Base-by-base conservation (phyloP, 2,888 invertebrate genomes). In the Noctuana brunneofusca region DNA sequence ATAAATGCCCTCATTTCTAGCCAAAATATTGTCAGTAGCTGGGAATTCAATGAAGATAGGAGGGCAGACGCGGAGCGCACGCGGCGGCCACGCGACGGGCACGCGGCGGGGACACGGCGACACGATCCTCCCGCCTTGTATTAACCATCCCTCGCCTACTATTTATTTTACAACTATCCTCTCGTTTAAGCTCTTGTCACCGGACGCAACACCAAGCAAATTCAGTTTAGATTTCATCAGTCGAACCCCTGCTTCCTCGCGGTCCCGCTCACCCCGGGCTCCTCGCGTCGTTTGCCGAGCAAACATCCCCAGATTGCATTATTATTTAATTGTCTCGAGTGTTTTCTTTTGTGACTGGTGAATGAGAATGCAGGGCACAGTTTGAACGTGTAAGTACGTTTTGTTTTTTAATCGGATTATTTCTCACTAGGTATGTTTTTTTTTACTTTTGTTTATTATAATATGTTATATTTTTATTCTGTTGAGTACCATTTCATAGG, bases 101-200 rank as follows among this genome's bases (percentile, higher is more conserved):
- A 81, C 85, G 85, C 69, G 87, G 9, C 78, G 58, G 66, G 3
- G 80, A 74, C 80, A 75, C 69, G 75, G 64, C 75, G 71, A 72
- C 75, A 56, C 58, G 73, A 69, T 68, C 64, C 65, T 65, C 53
- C 69, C 65, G 64, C 63, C 62, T 65, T 66, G 68, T 58, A 67
- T 65, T 62, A 66, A 58, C 60, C 70, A 64, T 67, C 72, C 70
- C 64, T 52, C 59, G 58, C 71, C 70, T 71, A 71, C 76, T 89
- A 86, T 90, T 91, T 89, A 89, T 88, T 89, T 76, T 87, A 76
- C 84, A 79, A 86, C 86, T 84, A 83, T 86, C 86, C 84, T 87
- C 86, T 81, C 80, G 75, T 84, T 86, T 79, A 79, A 79, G 70
- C 82, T 82, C 83, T 83, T 87, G 87, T 87, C 86, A 84, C 81